Base-by-base conservation (phyloP, 1,140 invertebrate species). In the Habropoda laboriosa region DNA sequence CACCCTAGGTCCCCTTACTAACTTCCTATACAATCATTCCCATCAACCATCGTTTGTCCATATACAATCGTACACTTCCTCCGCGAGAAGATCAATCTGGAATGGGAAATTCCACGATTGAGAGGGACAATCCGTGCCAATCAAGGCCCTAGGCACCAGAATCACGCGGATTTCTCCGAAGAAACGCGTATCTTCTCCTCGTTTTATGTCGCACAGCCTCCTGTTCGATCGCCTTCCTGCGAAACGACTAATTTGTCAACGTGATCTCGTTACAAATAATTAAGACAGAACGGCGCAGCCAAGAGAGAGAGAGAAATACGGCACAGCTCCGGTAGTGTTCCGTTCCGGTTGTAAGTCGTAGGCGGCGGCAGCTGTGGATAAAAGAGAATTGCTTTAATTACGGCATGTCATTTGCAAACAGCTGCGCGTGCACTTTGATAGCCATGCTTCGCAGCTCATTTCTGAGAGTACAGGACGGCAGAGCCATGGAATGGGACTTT, bases 331-430 rank as follows among this genome's bases (percentile, higher is more conserved):
- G n/a, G n/a, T n/a, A 18, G 51, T 24, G 49, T 70, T 70, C n/a
- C 75, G 51, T 71, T 71, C 45, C 55, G 30, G 55, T 16, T 42
- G 35, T 51, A 60, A 78, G 66, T 70, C 45, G 38, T 38, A 42
- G 42, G 38, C 32, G 42, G 63, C 66, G 27, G 66, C 77, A 73
- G 55, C 38, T 51, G 55, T 35, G 73, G 35, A 80, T 80, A 80
- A 77, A 77, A 76, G 55, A 68, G 63, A 76, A 80, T 80, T 74
- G 73, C 45, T 38, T 80, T 80, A 80, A 80, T 80, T 80, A 76
- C 72, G 79, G 55, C 68, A 2, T 45, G 77, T 58, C 77, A 72
- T 79, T 79, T 79, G 77, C 77, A 79, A 79, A 79, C 77, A 63
- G 68, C 70, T 40, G 77, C 38, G 35, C 70, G 67, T 71, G 70